Base-by-base conservation (phyloP, 2,113 vertebrate species). In the Heterotilapia buettikoferi region DNA sequence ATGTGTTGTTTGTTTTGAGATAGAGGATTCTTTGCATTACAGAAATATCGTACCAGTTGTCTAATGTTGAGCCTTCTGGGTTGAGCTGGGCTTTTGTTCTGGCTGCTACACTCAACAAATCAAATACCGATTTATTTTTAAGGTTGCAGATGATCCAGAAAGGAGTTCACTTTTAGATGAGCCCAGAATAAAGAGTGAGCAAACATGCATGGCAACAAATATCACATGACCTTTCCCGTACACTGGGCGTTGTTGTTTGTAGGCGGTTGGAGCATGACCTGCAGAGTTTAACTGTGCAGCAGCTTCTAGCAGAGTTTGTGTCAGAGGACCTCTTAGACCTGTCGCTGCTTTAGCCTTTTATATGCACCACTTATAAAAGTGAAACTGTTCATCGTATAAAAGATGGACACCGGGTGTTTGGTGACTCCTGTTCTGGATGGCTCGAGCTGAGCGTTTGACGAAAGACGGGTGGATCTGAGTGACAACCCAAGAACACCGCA, bases 141-240 rank as follows among this genome's bases (percentile, higher is more conserved):
- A 40, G n/a, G 66, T 16, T 71, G 66, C 38, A 71, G 7, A 71
- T 71, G 6, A 71, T 71, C 66, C 12, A 43, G 21, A 71, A 6
- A 24, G 21, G 12, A 40, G 36, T 43, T 71, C 5, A 0, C 0
- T 24, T 40, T 40, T 16, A 71, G 19, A 24, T 43, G n/a, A 0
- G 36, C 3, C 2, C 66, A 71, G 66, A 71, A 3, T 45, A 73
- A 45, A 24, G 38, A 24, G 38, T 1, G n/a, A 6, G n/a, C 66
- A 5, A 16, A 26, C 68, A 43, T 45, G n/a, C 38, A 8, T 45
- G 13, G 8, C 0, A 26, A 73, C 38, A 73, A 73, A 73, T 4
- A 45, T 26, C 38, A 73, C 68, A 18, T 73, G 38, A 73, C 68
- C 38, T 3, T 45, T 26, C 21, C 68, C 1, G 8, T 26, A 24